Conservation (phyloP, 1,140 invertebrate species). For the Sinonovacula constricta region DNA sequence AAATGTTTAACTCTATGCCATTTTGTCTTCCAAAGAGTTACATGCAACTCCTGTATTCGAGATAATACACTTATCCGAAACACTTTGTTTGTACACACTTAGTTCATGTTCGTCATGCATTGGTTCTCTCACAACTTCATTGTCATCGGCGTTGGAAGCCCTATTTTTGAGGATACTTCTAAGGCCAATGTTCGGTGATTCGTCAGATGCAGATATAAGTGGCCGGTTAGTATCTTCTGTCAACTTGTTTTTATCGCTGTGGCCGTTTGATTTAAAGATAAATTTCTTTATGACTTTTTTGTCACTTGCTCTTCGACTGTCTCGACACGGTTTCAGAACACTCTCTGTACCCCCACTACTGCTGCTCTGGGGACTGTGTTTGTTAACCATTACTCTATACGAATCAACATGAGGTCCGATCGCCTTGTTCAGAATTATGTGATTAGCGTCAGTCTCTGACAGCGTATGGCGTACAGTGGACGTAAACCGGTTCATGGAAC, state of each 20-base stretch:
- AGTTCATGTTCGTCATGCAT: too few species aligned
- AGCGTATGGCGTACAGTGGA: slow-evolving; percentile 32
- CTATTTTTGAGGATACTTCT: slow-evolving; percentile 15
- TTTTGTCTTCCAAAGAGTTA: too few species aligned
- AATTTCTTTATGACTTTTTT: slow-evolving; percentile 26
- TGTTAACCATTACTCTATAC: slow-evolving; percentile 11
- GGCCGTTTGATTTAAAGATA: slow-evolving; percentile 20
- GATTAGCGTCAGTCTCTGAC: slow-evolving; percentile 36
- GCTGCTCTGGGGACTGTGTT: slow-evolving; percentile 35
- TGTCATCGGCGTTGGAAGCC: too few species aligned
- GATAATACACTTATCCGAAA: too few species aligned
- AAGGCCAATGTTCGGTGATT: neutral
- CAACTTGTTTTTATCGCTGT: neutral
- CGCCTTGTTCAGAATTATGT: slow-evolving; percentile 17
- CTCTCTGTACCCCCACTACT: slow-evolving; percentile 46
- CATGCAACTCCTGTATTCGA: too few species aligned
- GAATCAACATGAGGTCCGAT: slow-evolving; percentile 15
- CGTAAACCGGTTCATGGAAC: slow-evolving; percentile 10
- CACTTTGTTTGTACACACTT: too few species aligned
- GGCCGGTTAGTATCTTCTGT: neutral
- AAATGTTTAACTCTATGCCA: too few species aligned
- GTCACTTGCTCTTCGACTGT: neutral
- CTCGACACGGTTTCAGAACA: neutral
- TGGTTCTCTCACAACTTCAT: too few species aligned
- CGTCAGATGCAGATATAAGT: neutral